Base-by-base conservation (phyloP, 2,888 invertebrate genomes). In the Cetonia aurata region DNA sequence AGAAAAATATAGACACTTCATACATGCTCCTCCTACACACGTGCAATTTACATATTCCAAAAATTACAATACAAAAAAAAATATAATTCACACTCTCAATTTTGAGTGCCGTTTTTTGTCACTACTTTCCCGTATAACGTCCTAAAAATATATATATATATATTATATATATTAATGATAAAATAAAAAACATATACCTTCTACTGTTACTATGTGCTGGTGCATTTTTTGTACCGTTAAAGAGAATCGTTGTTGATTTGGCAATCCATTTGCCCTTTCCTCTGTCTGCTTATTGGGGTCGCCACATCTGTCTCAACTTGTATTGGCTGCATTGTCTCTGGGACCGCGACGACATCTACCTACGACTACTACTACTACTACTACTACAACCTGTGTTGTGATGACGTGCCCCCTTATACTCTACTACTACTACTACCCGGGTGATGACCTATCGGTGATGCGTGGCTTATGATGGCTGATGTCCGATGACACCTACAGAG, bases 211-310 rank as follows among this genome's bases (percentile, higher is more conserved):
- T 78, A 78, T 79, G 77, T 79, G 80, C 77, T 80, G 80, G 82
- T 80, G 79, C 81, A 80, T 79, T 79, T 79, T 79, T 79, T 82
- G 80, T 80, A 79, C 81, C 80, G 76, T 78, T 79, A 80, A 80
- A 80, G 79, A 81, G 80, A 81, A 81, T 81, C 81, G 83, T 85
- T 85, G 85, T 86, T 88, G 87, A 88, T 87, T 87, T 88, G 88
- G 88, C 88, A 88, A 88, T 88, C 87, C 86, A 87, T 87, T 88
- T 88, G 88, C 88, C 88, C 87, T 88, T 87, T 87, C 87, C 87
- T 88, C 86, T 88, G 87, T 88, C 88, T 89, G 88, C 88, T 88
- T 88, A 87, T 88, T 87, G 88, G 88, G 86, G 57, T 41, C 42
- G 57, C 86, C 86, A 86, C 80, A 80, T 85, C 85, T 85, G 85